Percentiles rank a stretch among this genome's conserved stretches.
Conservation (phyloP, 2,797 vertebrate species). For the Paedocypris micromegethes region DNA sequence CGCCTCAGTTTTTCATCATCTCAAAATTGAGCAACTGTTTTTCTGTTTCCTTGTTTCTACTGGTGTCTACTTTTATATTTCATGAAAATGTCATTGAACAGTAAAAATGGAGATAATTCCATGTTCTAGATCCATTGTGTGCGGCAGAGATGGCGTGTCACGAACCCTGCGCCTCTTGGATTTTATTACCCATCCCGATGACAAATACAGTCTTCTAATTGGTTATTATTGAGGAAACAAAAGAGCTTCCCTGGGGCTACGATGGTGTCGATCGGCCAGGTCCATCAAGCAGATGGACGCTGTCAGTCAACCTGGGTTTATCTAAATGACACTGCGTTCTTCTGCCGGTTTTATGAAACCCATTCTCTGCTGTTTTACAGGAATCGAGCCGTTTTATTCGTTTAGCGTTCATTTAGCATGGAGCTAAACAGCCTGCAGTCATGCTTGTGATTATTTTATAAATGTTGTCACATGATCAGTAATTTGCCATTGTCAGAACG, state of each 20-base stretch:
- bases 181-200: slow-evolving; percentile 65
- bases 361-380: no score
- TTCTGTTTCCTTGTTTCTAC: no score
- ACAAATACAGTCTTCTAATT: slow-evolving; percentile 76
- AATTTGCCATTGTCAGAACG: slow-evolving; percentile 48
- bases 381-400: no score
- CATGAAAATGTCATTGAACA: no score
- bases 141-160: slow-evolving; percentile 34
- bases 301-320: slow-evolving; percentile 64
- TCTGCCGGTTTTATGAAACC: no score
- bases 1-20: no score
- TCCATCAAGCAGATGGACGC: slow-evolving; percentile 77
- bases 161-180: slow-evolving; percentile 28
- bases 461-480: slow-evolving; percentile 42
- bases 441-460: slow-evolving; percentile 36
- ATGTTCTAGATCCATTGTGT: slow-evolving; percentile 15
- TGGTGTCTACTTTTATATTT: no score
- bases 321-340: no score
- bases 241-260: slow-evolving; percentile 70
- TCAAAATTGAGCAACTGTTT: no score
- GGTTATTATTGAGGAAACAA: slow-evolving; percentile 77
- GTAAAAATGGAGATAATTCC: no score
- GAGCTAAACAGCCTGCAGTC: not conserved
- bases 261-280: slow-evolving; percentile 68
- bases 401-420: no score